A percentile compares a stretch with the other conserved stretches of the same genome.
Conservation (phyloP, 2,888 invertebrate genomes). For the Lasioglossum vierecki region DNA sequence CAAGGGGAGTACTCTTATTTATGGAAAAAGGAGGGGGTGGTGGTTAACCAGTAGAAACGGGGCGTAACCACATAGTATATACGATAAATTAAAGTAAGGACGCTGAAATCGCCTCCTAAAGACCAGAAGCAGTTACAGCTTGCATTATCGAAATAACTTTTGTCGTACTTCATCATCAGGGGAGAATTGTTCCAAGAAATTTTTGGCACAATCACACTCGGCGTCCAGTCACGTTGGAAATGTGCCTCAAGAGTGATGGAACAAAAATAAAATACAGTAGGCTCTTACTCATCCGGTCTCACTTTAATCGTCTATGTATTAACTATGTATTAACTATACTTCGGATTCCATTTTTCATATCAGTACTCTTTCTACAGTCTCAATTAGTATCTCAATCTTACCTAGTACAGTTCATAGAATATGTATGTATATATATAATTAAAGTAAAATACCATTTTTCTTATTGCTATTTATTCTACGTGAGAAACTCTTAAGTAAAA, state of each 20-base stretch:
- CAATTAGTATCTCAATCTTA: too few relatives aligned
- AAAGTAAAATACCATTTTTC: neutral
- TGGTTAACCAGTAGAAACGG: neutral
- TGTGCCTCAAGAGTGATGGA: neutral
- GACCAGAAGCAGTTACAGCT: neutral
- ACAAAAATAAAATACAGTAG: neutral
- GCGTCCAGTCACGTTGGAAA: neutral
- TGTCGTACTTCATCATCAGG: neutral
- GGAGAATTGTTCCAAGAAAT: neutral
- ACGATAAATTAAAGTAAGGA: neutral
- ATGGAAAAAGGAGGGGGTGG: neutral
- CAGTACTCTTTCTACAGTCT: too few relatives aligned
- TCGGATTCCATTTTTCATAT: neutral
- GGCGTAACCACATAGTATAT: neutral
- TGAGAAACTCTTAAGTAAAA: neutral
- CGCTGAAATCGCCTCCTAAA: conserved; percentile 1
- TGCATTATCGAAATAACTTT: conserved; percentile 6
- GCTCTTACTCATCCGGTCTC: neutral
- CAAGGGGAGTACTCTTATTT: neutral
- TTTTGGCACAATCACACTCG: neutral
- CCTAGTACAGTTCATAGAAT: too few relatives aligned
- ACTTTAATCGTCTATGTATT: neutral
- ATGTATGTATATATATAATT: neutral
- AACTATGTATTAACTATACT: neutral
- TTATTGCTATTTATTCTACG: neutral